phyloP scores from a whole-genome alignment of 37 sponge, comb jelly and placozoan genomes.

The Cladorhizidae sp. region DNA sequence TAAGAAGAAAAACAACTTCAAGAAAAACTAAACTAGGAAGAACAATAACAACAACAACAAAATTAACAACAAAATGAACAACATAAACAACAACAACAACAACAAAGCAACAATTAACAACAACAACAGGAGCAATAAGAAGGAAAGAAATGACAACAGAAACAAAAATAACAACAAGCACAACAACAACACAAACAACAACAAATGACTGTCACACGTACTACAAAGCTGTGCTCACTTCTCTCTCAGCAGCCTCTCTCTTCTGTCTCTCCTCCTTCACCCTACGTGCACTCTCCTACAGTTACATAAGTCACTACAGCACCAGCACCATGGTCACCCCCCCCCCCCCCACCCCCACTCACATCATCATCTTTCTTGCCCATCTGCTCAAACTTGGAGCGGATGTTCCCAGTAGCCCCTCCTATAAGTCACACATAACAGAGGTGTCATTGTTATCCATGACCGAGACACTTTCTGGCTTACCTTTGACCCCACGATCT shows the following conservation, averaged over 20 bases:
- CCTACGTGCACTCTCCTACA: constrained; percentile 25
- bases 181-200: too few species aligned
- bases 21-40: too few species aligned
- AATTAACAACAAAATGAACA: too few species aligned
- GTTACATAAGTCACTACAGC: not conserved
- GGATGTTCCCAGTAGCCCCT: constrained; percentile 71
- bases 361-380: constrained; percentile 66
- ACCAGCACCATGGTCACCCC: not conserved
- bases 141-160: too few species aligned
- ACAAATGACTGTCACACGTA: not conserved
- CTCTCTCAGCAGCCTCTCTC: constrained; percentile 45
- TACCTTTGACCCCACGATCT: constrained; percentile 33
- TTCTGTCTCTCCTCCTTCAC: constrained; percentile 65
- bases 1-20: too few species aligned
- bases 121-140: too few species aligned
- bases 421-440: constrained; percentile 2
- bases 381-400: constrained; percentile 80
- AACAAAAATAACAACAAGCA: too few species aligned
- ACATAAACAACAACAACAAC: too few species aligned
- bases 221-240: constrained; percentile 23
- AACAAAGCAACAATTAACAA: too few species aligned
- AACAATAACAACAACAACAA: too few species aligned
- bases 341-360: not conserved
- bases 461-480: not conserved
- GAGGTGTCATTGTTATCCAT: not conserved